Base-by-base conservation (phyloP, 2,888 invertebrate genomes). In the Synergus laeviventris region DNA sequence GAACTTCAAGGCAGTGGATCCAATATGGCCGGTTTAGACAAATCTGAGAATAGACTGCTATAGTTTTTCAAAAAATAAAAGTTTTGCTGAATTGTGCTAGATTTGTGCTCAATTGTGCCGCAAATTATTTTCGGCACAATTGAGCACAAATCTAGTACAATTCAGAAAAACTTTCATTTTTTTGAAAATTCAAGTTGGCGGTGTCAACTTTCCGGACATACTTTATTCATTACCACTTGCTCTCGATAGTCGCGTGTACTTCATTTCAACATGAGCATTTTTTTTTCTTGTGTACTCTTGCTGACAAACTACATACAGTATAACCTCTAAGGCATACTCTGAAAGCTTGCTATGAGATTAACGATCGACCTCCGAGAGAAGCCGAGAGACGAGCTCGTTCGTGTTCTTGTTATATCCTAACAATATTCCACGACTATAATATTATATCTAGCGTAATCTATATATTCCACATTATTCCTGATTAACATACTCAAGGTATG, bases 281-380 rank as follows among this genome's bases (percentile, higher is more conserved):
- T 66, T 62, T n/a, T 49, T 49, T 49, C n/a, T 24, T 66, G 66
- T 66, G 21, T 42, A 24, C 42, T 61, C 61, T 16, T 39, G 14
- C 24, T 42, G 21, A 45, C 66, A 45, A 66, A 42, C 16, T 24
- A 66, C 42, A 64, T 21, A 64, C 18, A 64, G 18, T 14, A 18
- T 21, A 42, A 42, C 42, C 64, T 42, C n/a, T n/a, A 39, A 64
- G 42, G 42, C 42, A 66, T 42, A 45, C 66, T 66, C 45, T 24
- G 16, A 66, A 66, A 42, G 45, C 42, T 66, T 39, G 42, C 66
- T 66, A 66, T 24, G 45, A 66, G 66, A 66, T 66, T 66, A 66
- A 66, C 66, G 66, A 66, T 66, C 66, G 66, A 66, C 66, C 66
- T 45, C 42, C 21, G 45, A 45, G 66, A 66, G 42, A 66, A 66